These are phyloP conservation scores for Tuta absoluta DNA, from an alignment of 2,888 invertebrate species.

Conservation along the genomic window DNA sequence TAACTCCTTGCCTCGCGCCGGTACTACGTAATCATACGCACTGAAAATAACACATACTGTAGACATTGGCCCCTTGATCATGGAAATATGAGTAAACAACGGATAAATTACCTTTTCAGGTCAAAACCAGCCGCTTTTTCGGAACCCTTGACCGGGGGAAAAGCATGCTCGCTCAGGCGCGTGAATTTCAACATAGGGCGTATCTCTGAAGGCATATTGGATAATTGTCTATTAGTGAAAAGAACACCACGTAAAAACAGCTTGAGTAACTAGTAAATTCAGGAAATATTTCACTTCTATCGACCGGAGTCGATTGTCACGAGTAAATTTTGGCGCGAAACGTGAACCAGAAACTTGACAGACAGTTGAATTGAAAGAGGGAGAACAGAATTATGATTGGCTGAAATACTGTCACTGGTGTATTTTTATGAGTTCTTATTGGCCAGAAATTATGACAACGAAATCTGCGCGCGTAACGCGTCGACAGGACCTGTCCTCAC, in stretches of 20 bases:
- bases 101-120: constrained; percentile 84
- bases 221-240: constrained; percentile 14
- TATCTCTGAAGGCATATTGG: constrained; percentile 56
- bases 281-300: not conserved
- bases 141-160: constrained; percentile 91
- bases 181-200: constrained; percentile 84
- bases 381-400: too few species aligned
- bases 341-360: not conserved
- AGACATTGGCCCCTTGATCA: not conserved
- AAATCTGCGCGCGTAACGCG: too few species aligned
- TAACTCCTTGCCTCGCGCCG: constrained; percentile 91
- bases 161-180: constrained; percentile 91
- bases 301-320: not conserved
- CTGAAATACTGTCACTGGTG: too few species aligned
- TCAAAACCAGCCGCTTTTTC: constrained; percentile 95
- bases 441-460: too few species aligned
- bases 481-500: too few species aligned
- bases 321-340: constrained; percentile 1
- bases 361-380: too few species aligned
- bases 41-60: constrained; percentile 66
- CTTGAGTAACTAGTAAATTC: constrained; percentile 19
- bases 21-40: constrained; percentile 92
- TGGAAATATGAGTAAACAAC: constrained; percentile 21
- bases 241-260: constrained; percentile 21
- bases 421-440: too few species aligned